Base-by-base conservation (phyloP, 1,140 invertebrate species). In the Drosophila cardini region DNA sequence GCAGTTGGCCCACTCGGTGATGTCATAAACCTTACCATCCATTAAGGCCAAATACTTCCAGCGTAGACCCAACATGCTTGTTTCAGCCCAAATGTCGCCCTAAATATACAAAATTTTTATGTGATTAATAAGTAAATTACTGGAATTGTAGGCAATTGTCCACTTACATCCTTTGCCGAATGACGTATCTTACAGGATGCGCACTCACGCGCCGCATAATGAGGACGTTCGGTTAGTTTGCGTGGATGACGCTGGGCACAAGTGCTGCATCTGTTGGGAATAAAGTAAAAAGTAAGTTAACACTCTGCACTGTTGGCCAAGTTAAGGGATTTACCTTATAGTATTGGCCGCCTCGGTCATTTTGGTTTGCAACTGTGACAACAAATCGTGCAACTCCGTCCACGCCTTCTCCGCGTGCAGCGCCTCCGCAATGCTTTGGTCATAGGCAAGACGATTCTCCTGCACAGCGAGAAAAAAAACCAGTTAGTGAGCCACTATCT, bases 11-110 rank as follows among this genome's bases (percentile, higher is more conserved):
- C 98, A 98, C 91, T 98, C 97, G 30, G 97, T 98, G 62, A 99
- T 98, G 92, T 98, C 97, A 92, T 98, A 98, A 10, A 98, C 96
- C 67, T 95, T 96, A 46, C 96, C 96, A 92, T 98, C 98, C 97
- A 98, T 98, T 78, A 98, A 97, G n/a, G 98, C 97, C 92, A 97
- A 98, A 93, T 98, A 98, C 93, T 97, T 96, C 96, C 97, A 98
- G 43, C 96, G 93, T 74, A 98, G 95, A 53, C 97, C 97, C 93
- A 98, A 94, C 93, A 96, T 94, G 76, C 95, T 94, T 46, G 96
- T 97, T 93, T 99, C 98, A 46, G 97, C 97, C 98, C 98, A 98
- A 75, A 99, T 97, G 92, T 99, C 98, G 73, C 97, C 97, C 97
- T 98, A 15, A 18, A 2, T 8, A 60, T 56, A 57, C 0, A 8